A percentile compares a stretch with the other conserved stretches of the same genome.
phyloP scores from a whole-genome alignment of 2,113 vertebrate genomes.

The Rattus rattus region DNA sequence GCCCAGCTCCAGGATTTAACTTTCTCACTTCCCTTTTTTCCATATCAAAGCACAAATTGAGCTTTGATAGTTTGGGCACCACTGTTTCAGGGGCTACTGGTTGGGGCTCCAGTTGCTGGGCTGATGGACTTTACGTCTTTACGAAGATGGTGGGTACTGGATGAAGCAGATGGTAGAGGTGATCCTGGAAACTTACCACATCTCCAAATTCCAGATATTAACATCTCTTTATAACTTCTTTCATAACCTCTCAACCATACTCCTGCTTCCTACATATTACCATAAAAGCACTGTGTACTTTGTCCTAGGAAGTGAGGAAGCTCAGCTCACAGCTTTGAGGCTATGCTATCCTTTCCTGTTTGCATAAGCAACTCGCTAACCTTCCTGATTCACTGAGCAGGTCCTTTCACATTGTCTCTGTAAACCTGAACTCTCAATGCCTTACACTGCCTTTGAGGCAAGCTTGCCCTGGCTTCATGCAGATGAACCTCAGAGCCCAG shows the following conservation, averaged over 20 bases:
- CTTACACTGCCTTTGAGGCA: background rate
- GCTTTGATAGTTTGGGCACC: background rate
- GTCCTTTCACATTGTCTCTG: background rate
- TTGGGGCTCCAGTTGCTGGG: too few relatives aligned
- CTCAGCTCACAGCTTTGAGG: background rate
- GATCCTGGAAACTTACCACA: background rate
- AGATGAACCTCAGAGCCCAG: background rate
- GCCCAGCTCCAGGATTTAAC: too few relatives aligned
- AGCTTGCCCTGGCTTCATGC: background rate
- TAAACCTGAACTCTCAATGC: too few relatives aligned
- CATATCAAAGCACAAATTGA: background rate
- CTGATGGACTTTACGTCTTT: background rate
- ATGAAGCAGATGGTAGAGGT: background rate
- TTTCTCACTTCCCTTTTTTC: too few relatives aligned
- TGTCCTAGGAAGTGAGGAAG: background rate
- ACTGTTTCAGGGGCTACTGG: background rate
- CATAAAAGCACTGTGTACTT: background rate
- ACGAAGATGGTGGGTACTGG: too few relatives aligned
- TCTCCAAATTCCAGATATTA: background rate
- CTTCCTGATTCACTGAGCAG: background rate
- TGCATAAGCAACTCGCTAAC: fast-evolving
- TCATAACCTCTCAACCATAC: background rate
- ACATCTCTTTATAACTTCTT: background rate
- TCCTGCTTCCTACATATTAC: background rate
- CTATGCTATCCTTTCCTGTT: background rate